Base-by-base conservation (phyloP, 2,888 invertebrate species). In the Pandemis cinnamomeana region DNA sequence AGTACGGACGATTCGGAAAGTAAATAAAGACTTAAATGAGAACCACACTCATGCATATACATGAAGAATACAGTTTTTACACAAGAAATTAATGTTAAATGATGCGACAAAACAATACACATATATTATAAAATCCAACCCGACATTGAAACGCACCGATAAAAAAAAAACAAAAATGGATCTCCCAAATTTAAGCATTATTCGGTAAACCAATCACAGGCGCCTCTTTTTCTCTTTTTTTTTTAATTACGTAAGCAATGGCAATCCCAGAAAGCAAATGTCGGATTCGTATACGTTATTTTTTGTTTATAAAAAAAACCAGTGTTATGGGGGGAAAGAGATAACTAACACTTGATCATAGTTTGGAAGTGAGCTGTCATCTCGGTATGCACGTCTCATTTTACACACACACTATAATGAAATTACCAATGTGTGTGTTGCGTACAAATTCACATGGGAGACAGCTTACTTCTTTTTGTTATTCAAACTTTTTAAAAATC, bases 31-130 rank as follows among this genome's bases (percentile, higher is more conserved):
- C 78, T 78, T 80, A 79, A 84, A 84, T 84, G 86, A 84, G 83
- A 93, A 93, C 93, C 93, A 93, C 93, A 93, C 93, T 93, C 93
- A 93, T 93, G 93, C 93, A 93, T 87, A 87, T 89, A 91, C 87
- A 90, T 91, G 87, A 86, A 84, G 77, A 80, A 80, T 77, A 81
- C 75, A 80, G 66, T 76, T 77, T 80, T 77, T 80, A 80, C 76
- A 81, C 66, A 82, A 80, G 77, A 81, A 73, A 20, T 20, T 20
- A 20, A 36, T 51, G 76, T 76, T 76, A 78, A 79, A 84, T 81
- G 81, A 84, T 81, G 80, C 80, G 83, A 83, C 83, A 84, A 79
- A 83, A 85, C 81, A 86, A 84, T 81, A 84, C 80, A 80, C 79
- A 77, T 81, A 81, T 82, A 83, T 80, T 82, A 20, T n/a, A n/a